A percentile compares a stretch with the other conserved stretches of the same genome.
phyloP scores from a whole-genome alignment of 2,888 invertebrate genomes.

The Micropterix aruncella region DNA sequence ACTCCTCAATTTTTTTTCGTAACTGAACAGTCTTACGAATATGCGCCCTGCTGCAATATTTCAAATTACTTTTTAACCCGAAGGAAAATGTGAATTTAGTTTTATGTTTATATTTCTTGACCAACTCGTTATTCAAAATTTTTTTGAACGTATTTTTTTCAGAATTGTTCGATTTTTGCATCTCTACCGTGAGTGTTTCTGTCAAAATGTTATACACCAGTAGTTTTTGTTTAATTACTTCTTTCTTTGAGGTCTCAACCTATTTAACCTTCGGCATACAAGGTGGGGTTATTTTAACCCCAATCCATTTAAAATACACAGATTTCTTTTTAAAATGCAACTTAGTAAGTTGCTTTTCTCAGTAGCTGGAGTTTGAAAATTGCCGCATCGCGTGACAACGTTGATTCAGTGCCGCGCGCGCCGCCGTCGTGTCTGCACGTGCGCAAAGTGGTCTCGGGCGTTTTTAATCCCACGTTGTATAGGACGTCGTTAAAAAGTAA shows the following conservation, averaged over 20 bases:
- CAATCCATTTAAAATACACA: too few species aligned
- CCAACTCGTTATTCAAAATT: constrained; percentile 1
- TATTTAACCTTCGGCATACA: constrained; percentile 10
- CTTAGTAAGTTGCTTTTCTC: too few species aligned
- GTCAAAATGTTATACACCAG: constrained; percentile 9
- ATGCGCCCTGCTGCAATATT: not conserved
- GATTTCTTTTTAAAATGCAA: too few species aligned
- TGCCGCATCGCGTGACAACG: too few species aligned
- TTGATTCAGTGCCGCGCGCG: too few species aligned
- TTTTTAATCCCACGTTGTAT: too few species aligned
- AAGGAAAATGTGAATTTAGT: constrained; percentile 1
- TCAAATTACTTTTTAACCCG: constrained; percentile 3
- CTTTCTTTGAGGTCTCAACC: constrained; percentile 8
- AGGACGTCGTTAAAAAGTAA: too few species aligned
- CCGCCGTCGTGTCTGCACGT: too few species aligned
- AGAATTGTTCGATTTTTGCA: constrained; percentile 7
- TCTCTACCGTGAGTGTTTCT: constrained; percentile 7
- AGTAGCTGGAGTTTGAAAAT: too few species aligned
- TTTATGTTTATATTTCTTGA: constrained; percentile 3
- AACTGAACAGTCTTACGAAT: not conserved
- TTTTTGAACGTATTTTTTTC: constrained; percentile 6
- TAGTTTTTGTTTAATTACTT: constrained; percentile 10
- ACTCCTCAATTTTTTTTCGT: constrained; percentile 1
- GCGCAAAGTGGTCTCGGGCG: too few species aligned
- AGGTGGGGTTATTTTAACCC: too few species aligned